Percentiles rank a stretch among this genome's conserved stretches.
Conservation (phyloP, 2,888 invertebrate species). For the Philopedon plagiatum region DNA sequence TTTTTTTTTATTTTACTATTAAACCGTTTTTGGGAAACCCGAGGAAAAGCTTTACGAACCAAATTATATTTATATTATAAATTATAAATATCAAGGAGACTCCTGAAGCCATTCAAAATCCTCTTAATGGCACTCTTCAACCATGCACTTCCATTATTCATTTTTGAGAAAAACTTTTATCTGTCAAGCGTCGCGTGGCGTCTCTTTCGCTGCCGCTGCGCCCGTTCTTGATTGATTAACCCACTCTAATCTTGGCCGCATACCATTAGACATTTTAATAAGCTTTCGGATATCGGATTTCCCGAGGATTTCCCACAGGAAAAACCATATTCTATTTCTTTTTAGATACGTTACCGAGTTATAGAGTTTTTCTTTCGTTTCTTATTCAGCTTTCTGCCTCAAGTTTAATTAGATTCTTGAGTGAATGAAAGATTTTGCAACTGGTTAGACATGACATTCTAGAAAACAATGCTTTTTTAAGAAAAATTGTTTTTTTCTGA, state of each 20-base stretch:
- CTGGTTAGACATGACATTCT: too few relatives aligned
- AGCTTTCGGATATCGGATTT: slow-evolving; percentile 12
- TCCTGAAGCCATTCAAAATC: not conserved
- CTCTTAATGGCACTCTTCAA: not conserved
- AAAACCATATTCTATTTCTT: slow-evolving; percentile 10
- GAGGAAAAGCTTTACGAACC: too few relatives aligned
- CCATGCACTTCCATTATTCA: slow-evolving; percentile 6
- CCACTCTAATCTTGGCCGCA: slow-evolving; percentile 18
- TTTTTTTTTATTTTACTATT: too few relatives aligned
- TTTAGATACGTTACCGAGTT: slow-evolving; percentile 9
- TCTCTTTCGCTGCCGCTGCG: slow-evolving; percentile 12
- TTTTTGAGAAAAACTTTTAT: not conserved
- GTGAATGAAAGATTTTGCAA: too few relatives aligned
- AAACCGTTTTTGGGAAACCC: too few relatives aligned
- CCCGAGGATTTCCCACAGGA: slow-evolving; percentile 13
- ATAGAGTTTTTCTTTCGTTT: not conserved
- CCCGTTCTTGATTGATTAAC: slow-evolving; percentile 21
- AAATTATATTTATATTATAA: too few relatives aligned
- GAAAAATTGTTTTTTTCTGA: too few relatives aligned
- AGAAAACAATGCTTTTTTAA: too few relatives aligned
- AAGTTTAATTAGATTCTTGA: not conserved
- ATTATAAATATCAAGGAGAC: too few relatives aligned
- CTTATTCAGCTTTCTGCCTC: not conserved
- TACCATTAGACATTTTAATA: slow-evolving; percentile 25
- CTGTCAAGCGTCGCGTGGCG: slow-evolving; percentile 1